Conservation (phyloP, 35 echinoderm and acorn worm species). For the Ophioderma brevispina region DNA sequence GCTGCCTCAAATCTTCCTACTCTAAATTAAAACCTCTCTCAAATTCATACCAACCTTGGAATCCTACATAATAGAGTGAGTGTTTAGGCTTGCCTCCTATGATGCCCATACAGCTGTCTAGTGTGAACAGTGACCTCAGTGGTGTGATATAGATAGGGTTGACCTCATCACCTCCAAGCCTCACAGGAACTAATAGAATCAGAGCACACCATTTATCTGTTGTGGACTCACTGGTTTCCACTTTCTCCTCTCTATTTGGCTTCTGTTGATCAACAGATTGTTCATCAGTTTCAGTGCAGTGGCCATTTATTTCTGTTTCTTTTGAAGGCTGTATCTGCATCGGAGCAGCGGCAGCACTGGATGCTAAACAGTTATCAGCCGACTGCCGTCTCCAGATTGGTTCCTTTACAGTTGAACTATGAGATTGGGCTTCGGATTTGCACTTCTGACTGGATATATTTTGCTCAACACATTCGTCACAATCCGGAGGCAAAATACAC, state of each 20-base stretch:
- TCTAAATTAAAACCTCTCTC: no score
- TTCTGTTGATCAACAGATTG: background rate
- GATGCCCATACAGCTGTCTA: slow-evolving; percentile 92
- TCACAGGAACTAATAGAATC: slow-evolving; percentile 82
- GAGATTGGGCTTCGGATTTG: background rate
- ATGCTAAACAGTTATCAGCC: no score
- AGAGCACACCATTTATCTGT: slow-evolving; percentile 71
- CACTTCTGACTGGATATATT: background rate
- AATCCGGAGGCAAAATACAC: background rate
- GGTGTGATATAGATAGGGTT: slow-evolving; percentile 86
- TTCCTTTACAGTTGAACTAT: background rate
- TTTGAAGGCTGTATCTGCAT: no score
- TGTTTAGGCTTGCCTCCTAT: slow-evolving; percentile 98
- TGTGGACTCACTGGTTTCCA: background rate
- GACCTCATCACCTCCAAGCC: slow-evolving; percentile 91
- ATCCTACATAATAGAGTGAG: slow-evolving; percentile 95
- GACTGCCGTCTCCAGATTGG: background rate
- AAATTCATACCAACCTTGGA: slow-evolving; percentile 92
- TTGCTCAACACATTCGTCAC: background rate
- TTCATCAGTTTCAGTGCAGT: background rate
- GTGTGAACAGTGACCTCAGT: slow-evolving; percentile 82
- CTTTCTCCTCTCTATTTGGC: background rate
- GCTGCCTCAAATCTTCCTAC: no score
- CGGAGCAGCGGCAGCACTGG: no score
- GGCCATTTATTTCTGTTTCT: background rate